Evolutionary conservation across 53 echinoderm and acorn worm genomes (phyloP), one percentile per base, ranked within the genome.

Genomic region (Mesocentrotus franciscanus): DNA sequence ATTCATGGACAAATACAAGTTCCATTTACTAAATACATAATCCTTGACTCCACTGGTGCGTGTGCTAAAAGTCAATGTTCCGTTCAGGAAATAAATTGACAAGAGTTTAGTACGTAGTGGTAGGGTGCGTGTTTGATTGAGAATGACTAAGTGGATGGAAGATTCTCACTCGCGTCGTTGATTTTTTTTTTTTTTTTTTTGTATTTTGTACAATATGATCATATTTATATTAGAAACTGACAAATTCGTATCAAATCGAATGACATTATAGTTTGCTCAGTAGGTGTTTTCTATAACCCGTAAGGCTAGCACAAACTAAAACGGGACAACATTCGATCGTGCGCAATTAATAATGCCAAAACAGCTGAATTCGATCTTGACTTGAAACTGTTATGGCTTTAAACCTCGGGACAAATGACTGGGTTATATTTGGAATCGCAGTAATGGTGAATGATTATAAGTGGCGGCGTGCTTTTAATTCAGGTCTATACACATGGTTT

Each of bases 21-120:
- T 55, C 85, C 85, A 85, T 85, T 85, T 85, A 85, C 85, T 85
- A 85, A 85, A 85, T 85, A 85, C 85, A 85, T 57, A 85, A 74
- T 22, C 85, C 56, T 85, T 85, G 85, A 85, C 85, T 85, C 49
- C 85, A 85, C 1, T 26, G 55, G 55, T 57, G 85, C 85, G 55
- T 85, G 85, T 85, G 15, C 39, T 62, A 84, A 84, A n/a, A 85
- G 85, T 85, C 55, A 85, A 85, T 85, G 85, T 85, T 57, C 85
- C 85, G 85, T 85, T 49, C 20, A 85, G 5, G 74, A 74, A 27
- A 74, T 27, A 30, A 74, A 74, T 74, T 30, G 74, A 74, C 74
- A 74, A 30, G 14, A 71, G 72, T n/a, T 20, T n/a, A 71, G 57
- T 10, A 56, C 16, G 42, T 9, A 30, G 26, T 84, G 84, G 49